A percentile compares a stretch with the other conserved stretches of the same genome.
Evolutionary conservation across 2,113 vertebrate genomes (phyloP).

Genomic region (Emydocephalus ijimae): DNA sequence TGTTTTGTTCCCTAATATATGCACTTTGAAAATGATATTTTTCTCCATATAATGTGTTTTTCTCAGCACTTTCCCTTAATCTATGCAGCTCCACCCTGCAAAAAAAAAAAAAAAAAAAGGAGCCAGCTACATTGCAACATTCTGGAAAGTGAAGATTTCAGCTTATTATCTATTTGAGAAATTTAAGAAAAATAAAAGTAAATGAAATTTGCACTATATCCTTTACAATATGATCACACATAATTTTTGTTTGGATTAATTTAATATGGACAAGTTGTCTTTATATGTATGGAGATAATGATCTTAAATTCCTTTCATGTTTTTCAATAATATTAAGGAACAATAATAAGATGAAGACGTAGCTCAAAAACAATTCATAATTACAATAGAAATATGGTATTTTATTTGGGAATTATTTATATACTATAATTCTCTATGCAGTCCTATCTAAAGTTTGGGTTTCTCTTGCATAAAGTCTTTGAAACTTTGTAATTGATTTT

Average conservation of each 20-base stretch:
- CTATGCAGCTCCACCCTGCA: neutral
- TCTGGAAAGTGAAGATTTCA: neutral
- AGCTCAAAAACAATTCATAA: neutral
- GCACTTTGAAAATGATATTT: neutral
- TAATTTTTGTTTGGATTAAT: neutral
- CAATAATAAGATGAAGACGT: neutral
- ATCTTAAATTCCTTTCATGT: neutral
- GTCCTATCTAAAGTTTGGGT: neutral
- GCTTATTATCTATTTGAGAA: neutral
- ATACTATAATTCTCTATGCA: neutral
- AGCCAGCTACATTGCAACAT: neutral
- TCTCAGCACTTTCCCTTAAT: neutral
- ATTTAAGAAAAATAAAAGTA: neutral
- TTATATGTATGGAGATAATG: neutral
- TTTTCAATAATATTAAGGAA: neutral
- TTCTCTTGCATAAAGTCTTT: neutral
- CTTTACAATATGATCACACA: neutral
- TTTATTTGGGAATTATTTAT: neutral
- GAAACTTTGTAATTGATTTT: neutral
- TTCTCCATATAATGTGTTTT: neutral
- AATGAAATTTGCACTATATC: neutral
- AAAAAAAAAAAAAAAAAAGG: neutral
- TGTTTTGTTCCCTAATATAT: neutral
- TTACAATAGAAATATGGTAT: neutral
- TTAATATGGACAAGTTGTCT: neutral